A percentile compares a stretch with the other conserved stretches of the same genome.
These are phyloP conservation scores for Cirrhinus molitorella DNA, from an alignment of 2,797 vertebrate species.

Conservation along the genomic window DNA sequence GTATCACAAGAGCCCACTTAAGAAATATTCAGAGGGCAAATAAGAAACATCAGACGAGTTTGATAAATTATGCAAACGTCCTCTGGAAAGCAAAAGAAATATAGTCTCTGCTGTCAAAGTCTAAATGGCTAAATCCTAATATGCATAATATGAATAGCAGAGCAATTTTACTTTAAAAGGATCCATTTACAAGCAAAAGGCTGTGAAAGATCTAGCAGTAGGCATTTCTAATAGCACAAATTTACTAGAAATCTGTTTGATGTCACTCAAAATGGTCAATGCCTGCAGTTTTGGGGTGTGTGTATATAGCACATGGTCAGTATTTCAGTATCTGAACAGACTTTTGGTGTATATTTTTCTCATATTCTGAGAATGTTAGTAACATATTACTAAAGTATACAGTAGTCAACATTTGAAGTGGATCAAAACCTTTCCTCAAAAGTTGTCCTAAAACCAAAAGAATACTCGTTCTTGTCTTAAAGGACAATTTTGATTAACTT, in stretches of 20 bases:
- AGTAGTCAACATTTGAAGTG: too few relatives aligned
- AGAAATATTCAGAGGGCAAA: not conserved
- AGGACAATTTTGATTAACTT: too few relatives aligned
- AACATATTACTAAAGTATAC: not conserved
- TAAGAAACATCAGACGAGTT: not conserved
- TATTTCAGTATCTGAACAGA: not conserved
- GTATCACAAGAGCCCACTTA: not conserved
- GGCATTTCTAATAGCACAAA: not conserved
- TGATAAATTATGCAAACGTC: slow-evolving; percentile 18
- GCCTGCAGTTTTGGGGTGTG: not conserved
- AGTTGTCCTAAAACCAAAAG: too few relatives aligned
- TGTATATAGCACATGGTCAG: not conserved
- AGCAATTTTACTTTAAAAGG: not conserved
- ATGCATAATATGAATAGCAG: not conserved
- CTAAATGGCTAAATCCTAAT: not conserved
- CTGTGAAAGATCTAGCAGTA: not conserved
- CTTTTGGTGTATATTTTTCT: not conserved
- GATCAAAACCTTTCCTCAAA: too few relatives aligned
- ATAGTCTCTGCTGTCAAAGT: not conserved
- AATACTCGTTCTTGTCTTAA: too few relatives aligned
- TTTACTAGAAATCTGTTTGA: not conserved
- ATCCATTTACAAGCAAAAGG: not conserved
- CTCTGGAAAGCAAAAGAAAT: not conserved
- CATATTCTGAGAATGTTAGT: not conserved
- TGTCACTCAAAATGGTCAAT: not conserved